Evolutionary conservation across 2,113 vertebrate genomes (phyloP), one percentile per base, ranked within the genome.

Genomic region (Campylomormyrus numenius): DNA sequence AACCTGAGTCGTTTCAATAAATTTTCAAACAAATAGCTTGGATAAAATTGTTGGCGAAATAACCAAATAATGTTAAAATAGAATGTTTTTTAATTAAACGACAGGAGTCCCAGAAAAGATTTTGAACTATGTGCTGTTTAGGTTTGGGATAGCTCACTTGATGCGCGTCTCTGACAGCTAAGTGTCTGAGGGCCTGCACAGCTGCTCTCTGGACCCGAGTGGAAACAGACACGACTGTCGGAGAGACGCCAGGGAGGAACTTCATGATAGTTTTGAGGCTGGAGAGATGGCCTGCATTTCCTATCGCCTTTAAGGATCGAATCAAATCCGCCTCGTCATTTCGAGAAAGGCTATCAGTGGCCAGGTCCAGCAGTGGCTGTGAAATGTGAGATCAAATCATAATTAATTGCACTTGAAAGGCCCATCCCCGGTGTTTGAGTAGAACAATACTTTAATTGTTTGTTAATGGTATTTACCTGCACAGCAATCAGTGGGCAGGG

Each of bases 201-300:
- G 97, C 97, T 74, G 95, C 94, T 45, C 91, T 94, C 91, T 96
- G 95, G 90, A 97, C 91, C 5, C 92, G 92, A 35, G 90, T 88
- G 6, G 96, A 91, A 88, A 96, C 92, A 42, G 93, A 94, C 48
- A 94, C 92, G 17, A 94, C 95, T 42, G 89, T 92, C 13, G 95
- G 91, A 24, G 96, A 95, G 52, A 95, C 94, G 0, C 94, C 84
- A 0, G 97, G 96, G 52, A 98, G 92, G 92, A 96, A 95, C 91
- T 95, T 97, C 90, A 94, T 91, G 91, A 98, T 94, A 85, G 95
- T 96, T 92, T 97, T 98, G 90, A 96, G 92, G 93, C 96, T 97
- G 90, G 92, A 92, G 66, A 94, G 94, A 85, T 97, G 97, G 80
- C 96, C 97, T 1, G 97, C 92, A 8, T 98, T 98, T 85, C 96